phyloP scores from a whole-genome alignment of 2,888 invertebrate genomes.

The Apocheima hispidaria region DNA sequence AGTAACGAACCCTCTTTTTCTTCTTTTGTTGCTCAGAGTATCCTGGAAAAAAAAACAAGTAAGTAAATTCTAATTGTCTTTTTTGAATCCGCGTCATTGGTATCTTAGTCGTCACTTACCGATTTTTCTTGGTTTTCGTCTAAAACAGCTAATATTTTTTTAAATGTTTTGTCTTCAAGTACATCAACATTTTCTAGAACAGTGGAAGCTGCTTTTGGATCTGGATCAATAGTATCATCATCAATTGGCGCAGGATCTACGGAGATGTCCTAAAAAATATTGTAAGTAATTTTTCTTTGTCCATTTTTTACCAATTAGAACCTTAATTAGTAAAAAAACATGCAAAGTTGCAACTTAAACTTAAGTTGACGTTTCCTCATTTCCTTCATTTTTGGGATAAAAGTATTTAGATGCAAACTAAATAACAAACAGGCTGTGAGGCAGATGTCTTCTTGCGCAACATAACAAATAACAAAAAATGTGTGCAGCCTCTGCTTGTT shows the following conservation, averaged over 20 bases:
- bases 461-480: too few species aligned
- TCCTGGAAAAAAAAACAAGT: background rate
- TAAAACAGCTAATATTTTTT: background rate
- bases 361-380: too few species aligned
- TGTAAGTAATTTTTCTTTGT: background rate
- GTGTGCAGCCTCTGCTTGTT: too few species aligned
- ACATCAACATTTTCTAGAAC: background rate
- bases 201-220: background rate
- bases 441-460: too few species aligned
- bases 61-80: background rate
- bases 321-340: too few species aligned
- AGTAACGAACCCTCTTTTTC: background rate
- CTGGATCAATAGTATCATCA: background rate
- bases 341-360: too few species aligned
- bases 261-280: background rate
- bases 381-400: too few species aligned
- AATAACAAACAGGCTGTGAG: too few species aligned
- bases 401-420: too few species aligned
- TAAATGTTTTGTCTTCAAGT: background rate
- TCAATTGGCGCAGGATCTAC: background rate
- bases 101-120: background rate
- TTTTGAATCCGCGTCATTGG: background rate
- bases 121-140: background rate
- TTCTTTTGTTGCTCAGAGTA: background rate
- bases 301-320: too few species aligned